These are phyloP conservation scores for Eupithecia dodoneata DNA, from an alignment of 2,888 invertebrate genomes.

Conservation along the genomic window DNA sequence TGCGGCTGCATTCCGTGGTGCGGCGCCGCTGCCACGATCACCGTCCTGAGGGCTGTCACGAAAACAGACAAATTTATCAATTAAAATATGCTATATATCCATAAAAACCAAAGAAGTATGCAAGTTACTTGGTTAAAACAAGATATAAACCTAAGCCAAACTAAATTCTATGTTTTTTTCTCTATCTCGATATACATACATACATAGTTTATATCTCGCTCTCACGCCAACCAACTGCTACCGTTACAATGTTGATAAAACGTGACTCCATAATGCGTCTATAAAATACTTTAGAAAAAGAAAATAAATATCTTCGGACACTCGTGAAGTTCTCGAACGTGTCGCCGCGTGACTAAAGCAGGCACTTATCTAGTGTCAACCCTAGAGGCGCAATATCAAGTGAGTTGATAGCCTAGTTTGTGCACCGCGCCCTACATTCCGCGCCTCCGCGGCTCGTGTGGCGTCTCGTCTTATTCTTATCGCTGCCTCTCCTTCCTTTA, in stretches of 20 bases:
- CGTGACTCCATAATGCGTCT: neutral
- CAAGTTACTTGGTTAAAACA: neutral
- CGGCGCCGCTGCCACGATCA: conserved; percentile 14
- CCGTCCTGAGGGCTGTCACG: neutral
- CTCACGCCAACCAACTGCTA: neutral
- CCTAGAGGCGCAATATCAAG: conserved; percentile 48
- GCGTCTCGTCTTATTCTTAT: conserved; percentile 22
- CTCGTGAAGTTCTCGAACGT: neutral
- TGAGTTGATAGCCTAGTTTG: conserved; percentile 60
- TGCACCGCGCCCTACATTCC: conserved; percentile 52
- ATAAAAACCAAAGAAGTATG: no score
- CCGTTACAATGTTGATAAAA: neutral
- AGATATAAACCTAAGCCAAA: neutral
- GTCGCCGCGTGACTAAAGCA: neutral
- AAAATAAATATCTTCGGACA: neutral
- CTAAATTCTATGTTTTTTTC: neutral
- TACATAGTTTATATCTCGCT: neutral
- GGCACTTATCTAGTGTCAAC: conserved; percentile 26
- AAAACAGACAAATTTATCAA: no score
- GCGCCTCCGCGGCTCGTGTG: conserved; percentile 19
- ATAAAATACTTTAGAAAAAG: neutral
- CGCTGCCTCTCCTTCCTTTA: conserved; percentile 11
- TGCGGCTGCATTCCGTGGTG: conserved; percentile 36
- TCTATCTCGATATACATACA: neutral
- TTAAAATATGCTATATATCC: no score